Evolutionary conservation across 2,113 vertebrate genomes (phyloP), one percentile per base, ranked within the genome.

Genomic region (Onychostruthus taczanowskii): DNA sequence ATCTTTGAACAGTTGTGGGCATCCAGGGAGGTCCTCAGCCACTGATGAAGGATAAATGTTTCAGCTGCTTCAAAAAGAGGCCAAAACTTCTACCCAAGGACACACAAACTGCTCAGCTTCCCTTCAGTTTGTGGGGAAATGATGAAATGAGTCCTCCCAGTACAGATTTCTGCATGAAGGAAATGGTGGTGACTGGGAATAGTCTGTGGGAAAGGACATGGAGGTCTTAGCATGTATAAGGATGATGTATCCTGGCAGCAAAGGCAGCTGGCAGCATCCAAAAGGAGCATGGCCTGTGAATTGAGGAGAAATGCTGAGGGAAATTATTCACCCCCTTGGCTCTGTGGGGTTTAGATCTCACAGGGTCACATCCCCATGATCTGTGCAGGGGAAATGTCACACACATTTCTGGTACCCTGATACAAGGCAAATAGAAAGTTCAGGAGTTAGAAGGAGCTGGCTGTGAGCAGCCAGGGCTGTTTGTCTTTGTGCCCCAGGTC

Each of bases 161-260:
- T 27, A 52, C 5, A 46, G 14, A 20, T 10, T 56, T 67, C 30
- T 77, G 72, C 26, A n/a, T 2, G 12, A 74, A 87, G n/a, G 41
- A 62, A 21, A 46, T 2, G 16, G 30, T 37, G 49, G 10, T 43
- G 39, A 53, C 13, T 74, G 7, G 27, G 33, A 69, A 58, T 3
- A 59, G 7, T 17, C 30, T 62, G 22, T 63, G 70, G n/a, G 27
- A 76, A 62, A 47, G 43, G 53, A 68, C 0, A 0, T 13, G 44
- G 26, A 73, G 5, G 8, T 49, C n/a, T 63, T 16, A 3, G 33
- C 4, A 73, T 20, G 4, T 33, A 67, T 30, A 16, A 74, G 15
- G 22, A n/a, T 47, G 69, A 19, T 4, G 18, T 16, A 37, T 28
- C 46, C 64, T 56, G 30, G 69, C 28, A 69, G 53, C 27, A 75